Conservation (phyloP, 2,113 vertebrate species). For the Aramus guarauna region DNA sequence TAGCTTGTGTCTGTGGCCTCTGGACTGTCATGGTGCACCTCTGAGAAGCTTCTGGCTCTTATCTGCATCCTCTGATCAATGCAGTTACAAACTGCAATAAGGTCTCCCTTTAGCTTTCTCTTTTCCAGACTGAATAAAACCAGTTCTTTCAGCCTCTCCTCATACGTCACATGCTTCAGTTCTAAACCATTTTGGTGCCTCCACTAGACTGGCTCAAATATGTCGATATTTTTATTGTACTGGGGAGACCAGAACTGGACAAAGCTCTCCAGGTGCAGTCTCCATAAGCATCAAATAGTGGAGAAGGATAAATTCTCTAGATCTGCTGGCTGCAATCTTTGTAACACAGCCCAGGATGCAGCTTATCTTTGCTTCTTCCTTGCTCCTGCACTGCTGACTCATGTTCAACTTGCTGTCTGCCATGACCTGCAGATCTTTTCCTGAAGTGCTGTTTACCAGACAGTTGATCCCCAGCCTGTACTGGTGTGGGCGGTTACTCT, state of each 20-base stretch:
- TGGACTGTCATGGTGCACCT: neutral
- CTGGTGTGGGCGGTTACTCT: neutral
- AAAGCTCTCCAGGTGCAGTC: neutral
- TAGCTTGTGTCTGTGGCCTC: neutral
- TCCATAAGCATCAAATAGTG: neutral
- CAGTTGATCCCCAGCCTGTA: neutral
- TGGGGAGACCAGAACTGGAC: neutral
- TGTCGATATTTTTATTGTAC: neutral
- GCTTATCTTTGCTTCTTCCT: neutral
- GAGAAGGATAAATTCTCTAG: neutral
- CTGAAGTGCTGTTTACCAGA: neutral
- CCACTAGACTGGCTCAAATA: neutral
- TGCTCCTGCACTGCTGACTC: neutral
- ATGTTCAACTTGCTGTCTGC: neutral
- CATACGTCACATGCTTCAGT: neutral
- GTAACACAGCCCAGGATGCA: neutral
- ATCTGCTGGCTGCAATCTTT: neutral
- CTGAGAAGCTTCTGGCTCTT: neutral
- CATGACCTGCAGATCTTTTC: neutral
- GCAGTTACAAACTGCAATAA: neutral
- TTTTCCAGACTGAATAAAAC: neutral
- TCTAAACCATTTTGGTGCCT: neutral
- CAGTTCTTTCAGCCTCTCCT: neutral
- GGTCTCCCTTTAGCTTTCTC: neutral
- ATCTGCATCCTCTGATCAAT: neutral